These are phyloP conservation scores for Trogon melanurus DNA, from an alignment of 2,113 vertebrate genomes.

Conservation along the genomic window DNA sequence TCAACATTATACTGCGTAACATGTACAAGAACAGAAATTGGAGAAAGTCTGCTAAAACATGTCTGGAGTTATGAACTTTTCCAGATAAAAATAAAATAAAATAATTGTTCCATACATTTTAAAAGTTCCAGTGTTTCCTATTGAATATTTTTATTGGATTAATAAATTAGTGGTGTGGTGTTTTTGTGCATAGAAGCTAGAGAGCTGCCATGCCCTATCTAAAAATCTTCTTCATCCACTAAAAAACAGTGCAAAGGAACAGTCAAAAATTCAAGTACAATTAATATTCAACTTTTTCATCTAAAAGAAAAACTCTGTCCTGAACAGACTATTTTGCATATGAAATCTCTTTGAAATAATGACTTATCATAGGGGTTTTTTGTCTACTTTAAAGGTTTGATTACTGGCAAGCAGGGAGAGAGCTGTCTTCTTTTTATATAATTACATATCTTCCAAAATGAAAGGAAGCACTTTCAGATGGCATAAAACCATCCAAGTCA, in stretches of 20 bases:
- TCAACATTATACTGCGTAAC: not conserved
- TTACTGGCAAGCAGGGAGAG: not conserved
- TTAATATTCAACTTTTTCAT: not conserved
- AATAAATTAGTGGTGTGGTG: not conserved
- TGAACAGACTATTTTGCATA: not conserved
- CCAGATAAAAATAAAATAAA: not conserved
- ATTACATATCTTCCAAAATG: not conserved
- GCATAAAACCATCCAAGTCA: not conserved
- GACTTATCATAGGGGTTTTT: not conserved
- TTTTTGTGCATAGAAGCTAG: not conserved
- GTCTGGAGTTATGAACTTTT: not conserved
- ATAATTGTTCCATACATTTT: not conserved
- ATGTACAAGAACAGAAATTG: not conserved
- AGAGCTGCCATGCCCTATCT: not conserved
- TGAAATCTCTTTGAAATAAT: conserved; percentile 10
- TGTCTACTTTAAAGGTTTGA: conserved; percentile 11
- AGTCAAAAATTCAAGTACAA: not conserved
- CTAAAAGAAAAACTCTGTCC: not conserved
- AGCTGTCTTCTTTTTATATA: not conserved
- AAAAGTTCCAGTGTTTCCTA: not conserved
- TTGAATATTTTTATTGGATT: not conserved
- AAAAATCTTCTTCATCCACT: not conserved
- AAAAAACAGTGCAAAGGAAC: not conserved
- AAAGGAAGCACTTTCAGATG: not conserved
- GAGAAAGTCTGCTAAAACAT: not conserved